Conservation (phyloP, 1,140 invertebrate genomes). For the Bombus ignitus region DNA sequence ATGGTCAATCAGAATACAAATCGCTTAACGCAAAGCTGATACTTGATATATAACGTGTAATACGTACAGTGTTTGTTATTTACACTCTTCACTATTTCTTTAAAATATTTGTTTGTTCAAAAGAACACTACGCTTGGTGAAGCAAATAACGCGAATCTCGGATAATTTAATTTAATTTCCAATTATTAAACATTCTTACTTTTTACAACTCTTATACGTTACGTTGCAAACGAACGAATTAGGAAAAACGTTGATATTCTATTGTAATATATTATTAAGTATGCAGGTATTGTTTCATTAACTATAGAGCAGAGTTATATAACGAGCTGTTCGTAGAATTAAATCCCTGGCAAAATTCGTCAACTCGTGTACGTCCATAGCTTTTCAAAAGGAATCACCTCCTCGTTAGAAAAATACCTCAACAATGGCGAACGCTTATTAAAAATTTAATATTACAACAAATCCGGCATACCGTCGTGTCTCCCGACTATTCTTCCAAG, state of each 20-base stretch:
- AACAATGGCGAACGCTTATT: constrained; percentile 17
- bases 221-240: not conserved
- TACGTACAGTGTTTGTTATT: too few relatives aligned
- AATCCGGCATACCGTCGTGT: constrained; percentile 5
- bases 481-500: not conserved
- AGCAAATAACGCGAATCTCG: not conserved
- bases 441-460: constrained; percentile 50
- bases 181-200: not conserved
- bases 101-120: not conserved
- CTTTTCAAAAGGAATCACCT: not conserved
- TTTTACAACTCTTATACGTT: not conserved
- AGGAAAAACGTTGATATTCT: not conserved
- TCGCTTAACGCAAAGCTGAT: too few relatives aligned
- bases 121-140: not conserved
- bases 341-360: constrained; percentile 40
- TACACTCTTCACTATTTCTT: not conserved
- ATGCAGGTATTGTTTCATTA: constrained; percentile 59
- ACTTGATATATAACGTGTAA: too few relatives aligned
- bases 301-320: constrained; percentile 57
- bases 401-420: not conserved
- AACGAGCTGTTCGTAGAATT: constrained; percentile 51
- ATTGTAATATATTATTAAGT: constrained; percentile 51
- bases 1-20: too few relatives aligned
- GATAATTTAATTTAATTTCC: not conserved
- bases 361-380: not conserved